Percentiles rank a stretch among this genome's conserved stretches.
Evolutionary conservation across 1,140 invertebrate species (phyloP).

Genomic region (Drosophila sechellia): DNA sequence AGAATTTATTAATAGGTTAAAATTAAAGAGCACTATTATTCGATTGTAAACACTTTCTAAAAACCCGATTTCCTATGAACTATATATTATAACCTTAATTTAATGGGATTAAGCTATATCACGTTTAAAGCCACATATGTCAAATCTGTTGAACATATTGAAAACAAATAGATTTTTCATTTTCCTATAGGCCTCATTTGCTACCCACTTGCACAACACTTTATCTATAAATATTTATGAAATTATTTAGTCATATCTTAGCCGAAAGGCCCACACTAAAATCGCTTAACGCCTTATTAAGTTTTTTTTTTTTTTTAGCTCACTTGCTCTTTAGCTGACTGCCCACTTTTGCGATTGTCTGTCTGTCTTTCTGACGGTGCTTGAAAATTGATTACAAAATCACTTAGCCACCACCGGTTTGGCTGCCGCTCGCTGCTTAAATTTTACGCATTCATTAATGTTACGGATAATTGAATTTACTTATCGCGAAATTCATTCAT

Average conservation of each 20-base stretch:
- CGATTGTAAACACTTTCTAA: no score
- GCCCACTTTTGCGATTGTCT: constrained; percentile 31
- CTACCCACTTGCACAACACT: constrained; percentile 9
- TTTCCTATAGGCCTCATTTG: background rate
- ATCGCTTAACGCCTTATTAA: constrained; percentile 65
- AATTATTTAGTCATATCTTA: constrained; percentile 73
- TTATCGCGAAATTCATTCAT: constrained; percentile 80
- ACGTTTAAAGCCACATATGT: no score
- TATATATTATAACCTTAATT: no score
- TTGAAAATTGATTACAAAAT: constrained; percentile 70
- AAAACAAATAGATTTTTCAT: no score
- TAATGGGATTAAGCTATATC: no score
- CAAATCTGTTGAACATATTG: no score
- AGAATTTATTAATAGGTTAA: no score
- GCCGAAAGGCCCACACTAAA: constrained; percentile 59
- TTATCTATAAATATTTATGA: constrained; percentile 69
- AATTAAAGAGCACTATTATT: no score
- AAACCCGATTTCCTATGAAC: no score
- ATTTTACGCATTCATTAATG: constrained; percentile 82
- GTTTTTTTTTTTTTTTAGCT: constrained; percentile 23
- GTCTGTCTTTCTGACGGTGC: constrained; percentile 16
- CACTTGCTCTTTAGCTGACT: constrained; percentile 22
- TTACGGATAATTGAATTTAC: constrained; percentile 81
- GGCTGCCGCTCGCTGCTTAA: constrained; percentile 59
- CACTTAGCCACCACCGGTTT: constrained; percentile 60